Evolutionary conservation across 2,888 invertebrate genomes (phyloP).

Genomic region (Ectemnius cavifrons): DNA sequence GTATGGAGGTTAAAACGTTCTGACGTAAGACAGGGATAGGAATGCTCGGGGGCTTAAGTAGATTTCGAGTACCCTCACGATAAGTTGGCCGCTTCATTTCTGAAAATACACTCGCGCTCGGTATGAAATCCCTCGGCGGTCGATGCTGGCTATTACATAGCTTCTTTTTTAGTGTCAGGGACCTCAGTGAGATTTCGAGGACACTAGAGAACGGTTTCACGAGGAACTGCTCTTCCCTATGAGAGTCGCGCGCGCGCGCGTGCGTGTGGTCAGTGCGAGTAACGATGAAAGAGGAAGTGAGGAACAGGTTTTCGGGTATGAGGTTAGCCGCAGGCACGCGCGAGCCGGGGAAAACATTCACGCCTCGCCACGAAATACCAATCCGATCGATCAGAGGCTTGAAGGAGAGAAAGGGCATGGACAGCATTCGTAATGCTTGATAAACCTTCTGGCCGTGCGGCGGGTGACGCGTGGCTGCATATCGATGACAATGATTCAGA

Average conservation of each 20-base stretch:
- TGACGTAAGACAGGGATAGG: slow-evolving; percentile 1
- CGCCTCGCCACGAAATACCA: slow-evolving; percentile 59
- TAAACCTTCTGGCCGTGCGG: slow-evolving; percentile 40
- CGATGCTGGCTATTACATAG: neutral
- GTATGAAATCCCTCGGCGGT: neutral
- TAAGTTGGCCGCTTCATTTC: slow-evolving; percentile 1
- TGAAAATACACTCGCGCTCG: neutral
- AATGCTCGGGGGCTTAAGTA: neutral
- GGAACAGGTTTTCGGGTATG: slow-evolving; percentile 60
- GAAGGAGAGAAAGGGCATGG: slow-evolving; percentile 26
- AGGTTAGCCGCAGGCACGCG: slow-evolving; percentile 65
- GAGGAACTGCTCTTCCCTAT: slow-evolving; percentile 21
- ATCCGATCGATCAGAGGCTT: slow-evolving; percentile 26
- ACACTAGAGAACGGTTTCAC: slow-evolving; percentile 21
- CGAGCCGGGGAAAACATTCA: slow-evolving; percentile 52
- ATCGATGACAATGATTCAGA: slow-evolving; percentile 65
- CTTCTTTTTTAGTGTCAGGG: neutral
- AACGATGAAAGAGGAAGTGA: slow-evolving; percentile 31
- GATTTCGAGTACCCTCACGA: slow-evolving; percentile 3
- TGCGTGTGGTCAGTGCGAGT: slow-evolving; percentile 1
- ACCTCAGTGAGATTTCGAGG: slow-evolving; percentile 12
- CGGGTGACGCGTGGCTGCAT: slow-evolving; percentile 53
- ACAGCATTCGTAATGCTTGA: slow-evolving; percentile 59
- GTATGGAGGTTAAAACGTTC: neutral
- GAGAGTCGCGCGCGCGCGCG: slow-evolving; percentile 10